Conservation (phyloP, 2,797 vertebrate species). For the Oryzias dopingdopingensis region DNA sequence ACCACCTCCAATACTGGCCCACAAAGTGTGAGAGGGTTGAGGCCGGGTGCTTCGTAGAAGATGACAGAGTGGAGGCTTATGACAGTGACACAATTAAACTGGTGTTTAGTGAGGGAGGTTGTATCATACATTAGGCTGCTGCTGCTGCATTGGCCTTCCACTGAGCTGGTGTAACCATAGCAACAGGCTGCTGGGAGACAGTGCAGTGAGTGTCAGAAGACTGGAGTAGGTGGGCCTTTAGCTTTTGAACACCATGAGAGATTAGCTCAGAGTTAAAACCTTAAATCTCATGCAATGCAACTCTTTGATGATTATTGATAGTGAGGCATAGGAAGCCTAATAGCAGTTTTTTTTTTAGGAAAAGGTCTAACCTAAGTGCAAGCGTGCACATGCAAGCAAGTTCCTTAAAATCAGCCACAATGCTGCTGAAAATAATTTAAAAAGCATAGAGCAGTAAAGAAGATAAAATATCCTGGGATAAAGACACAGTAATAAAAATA, state of each 20-base stretch:
- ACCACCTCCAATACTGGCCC: slow-evolving; percentile 9
- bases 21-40: slow-evolving; percentile 27
- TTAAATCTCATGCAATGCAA: slow-evolving; percentile 44
- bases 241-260: slow-evolving; percentile 71
- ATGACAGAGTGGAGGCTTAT: slow-evolving; percentile 49
- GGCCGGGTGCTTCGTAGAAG: slow-evolving; percentile 17
- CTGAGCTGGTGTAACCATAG: slow-evolving; percentile 78
- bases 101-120: slow-evolving; percentile 60
- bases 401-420: slow-evolving; percentile 35
- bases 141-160: slow-evolving; percentile 63
- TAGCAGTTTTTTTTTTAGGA: slow-evolving; percentile 8
- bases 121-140: slow-evolving; percentile 63
- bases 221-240: slow-evolving; percentile 69
- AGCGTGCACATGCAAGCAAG: slow-evolving; percentile 37
- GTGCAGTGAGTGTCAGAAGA: slow-evolving; percentile 59
- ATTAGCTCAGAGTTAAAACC: slow-evolving; percentile 67
- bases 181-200: slow-evolving; percentile 75
- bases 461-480: slow-evolving; percentile 42
- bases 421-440: slow-evolving; percentile 48
- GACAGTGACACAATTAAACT: slow-evolving; percentile 61
- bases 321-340: slow-evolving; percentile 36
- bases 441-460: slow-evolving; percentile 19
- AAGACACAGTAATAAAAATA: slow-evolving; percentile 38
- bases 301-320: slow-evolving; percentile 52
- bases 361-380: slow-evolving; percentile 44